These are phyloP conservation scores for Hucho hucho DNA, from an alignment of 2,113 vertebrate species.

Conservation along the genomic window DNA sequence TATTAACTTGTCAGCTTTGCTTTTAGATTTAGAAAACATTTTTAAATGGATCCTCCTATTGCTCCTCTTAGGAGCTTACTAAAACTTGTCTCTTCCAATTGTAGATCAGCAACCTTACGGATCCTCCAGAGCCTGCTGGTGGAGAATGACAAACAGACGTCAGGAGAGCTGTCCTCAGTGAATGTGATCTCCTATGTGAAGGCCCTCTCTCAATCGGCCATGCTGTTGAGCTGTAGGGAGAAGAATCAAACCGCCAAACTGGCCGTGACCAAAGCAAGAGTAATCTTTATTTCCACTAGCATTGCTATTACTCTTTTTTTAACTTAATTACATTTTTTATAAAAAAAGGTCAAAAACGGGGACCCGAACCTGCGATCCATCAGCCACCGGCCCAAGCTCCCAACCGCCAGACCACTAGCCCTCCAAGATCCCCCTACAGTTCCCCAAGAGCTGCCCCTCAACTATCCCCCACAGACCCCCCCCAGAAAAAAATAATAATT, in stretches of 20 bases:
- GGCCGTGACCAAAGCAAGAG: constrained; percentile 73
- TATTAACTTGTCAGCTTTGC: neutral
- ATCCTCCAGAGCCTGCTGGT: constrained; percentile 76
- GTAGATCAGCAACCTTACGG: constrained; percentile 82
- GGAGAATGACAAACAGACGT: constrained; percentile 82
- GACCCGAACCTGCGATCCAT: too few relatives aligned
- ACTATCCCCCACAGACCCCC: too few relatives aligned
- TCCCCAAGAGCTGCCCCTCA: too few relatives aligned
- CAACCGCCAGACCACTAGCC: too few relatives aligned
- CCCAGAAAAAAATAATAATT: too few relatives aligned
- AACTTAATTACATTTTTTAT: too few relatives aligned
- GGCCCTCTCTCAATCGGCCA: constrained; percentile 73
- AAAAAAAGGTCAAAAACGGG: too few relatives aligned
- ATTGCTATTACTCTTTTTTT: too few relatives aligned
- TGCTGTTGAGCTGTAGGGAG: constrained; percentile 49
- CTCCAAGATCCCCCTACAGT: too few relatives aligned
- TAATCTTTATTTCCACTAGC: constrained; percentile 66
- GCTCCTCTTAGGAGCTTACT: neutral
- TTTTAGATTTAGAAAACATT: neutral
- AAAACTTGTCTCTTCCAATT: constrained; percentile 41
- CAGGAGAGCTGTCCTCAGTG: constrained; percentile 78
- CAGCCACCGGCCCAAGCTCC: too few relatives aligned
- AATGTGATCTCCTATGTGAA: constrained; percentile 88
- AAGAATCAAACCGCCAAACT: constrained; percentile 62
- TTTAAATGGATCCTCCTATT: neutral